Evolutionary conservation across 2,888 invertebrate species (phyloP), one percentile per base, ranked within the genome.

Genomic region (Drosophila aldrichi): DNA sequence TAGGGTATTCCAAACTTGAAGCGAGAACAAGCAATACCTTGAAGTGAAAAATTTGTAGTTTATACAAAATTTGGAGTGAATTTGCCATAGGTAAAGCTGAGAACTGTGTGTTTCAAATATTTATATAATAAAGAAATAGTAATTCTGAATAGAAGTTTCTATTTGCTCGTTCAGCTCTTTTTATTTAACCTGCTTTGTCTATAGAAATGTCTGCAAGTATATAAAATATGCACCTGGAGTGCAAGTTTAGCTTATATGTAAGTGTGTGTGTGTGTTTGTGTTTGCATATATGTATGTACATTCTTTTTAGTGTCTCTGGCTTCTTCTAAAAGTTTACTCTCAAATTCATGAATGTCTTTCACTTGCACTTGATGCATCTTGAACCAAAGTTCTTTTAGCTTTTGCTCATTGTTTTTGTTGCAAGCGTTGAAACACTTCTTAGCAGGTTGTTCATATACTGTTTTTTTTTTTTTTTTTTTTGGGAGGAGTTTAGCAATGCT

Each of bases 271-370:
- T 6, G 25, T 6, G 8, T 22, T 2, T 51, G 10, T 12, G 16
- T 36, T 16, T 16, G 16, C 14, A 14, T 14, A 12, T 22, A 1
- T 36, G 6, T 36, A 12, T 25, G 16, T n/a, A 12, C 29, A 36
- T 51, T 22, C 14, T 34, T 18, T 46, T 52, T 52, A 52, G 36
- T 32, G 16, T 41, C 52, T 43, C 34, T 32, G 60, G 32, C 48
- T 41, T 20, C 25, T 49, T 43, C 51, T 43, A 55, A 40, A 68
- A 65, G 36, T 61, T 58, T 52, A n/a, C 44, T 48, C 54, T 25
- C 32, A 32, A 40, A 55, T 56, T 75, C 68, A 46, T 58, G 57
- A 66, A 69, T 70, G 72, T 65, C 68, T 67, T 76, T 63, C 57
- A 66, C 69, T 75, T 65, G 65, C 74, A 58, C 64, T 61, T 68